A percentile compares a stretch with the other conserved stretches of the same genome.
phyloP scores from a whole-genome alignment of 2,113 vertebrate genomes.

The Hydrolagus affinis region DNA sequence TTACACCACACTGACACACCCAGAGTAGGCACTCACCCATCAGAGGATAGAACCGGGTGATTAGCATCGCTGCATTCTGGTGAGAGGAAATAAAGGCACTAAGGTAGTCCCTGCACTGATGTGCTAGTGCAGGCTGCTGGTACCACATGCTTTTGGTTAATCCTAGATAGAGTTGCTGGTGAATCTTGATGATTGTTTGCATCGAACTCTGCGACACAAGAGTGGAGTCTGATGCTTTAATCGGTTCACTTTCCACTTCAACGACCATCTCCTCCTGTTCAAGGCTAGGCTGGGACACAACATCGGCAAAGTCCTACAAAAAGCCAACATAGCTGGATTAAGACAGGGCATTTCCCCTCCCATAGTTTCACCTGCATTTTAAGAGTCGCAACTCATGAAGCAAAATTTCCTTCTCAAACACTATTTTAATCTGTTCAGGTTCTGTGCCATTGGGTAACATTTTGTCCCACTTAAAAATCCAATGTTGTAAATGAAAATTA shows the following conservation, averaged over 20 bases:
- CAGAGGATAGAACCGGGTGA: slow-evolving; percentile 75
- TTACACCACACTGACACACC: too few species aligned
- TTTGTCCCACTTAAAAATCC: too few species aligned
- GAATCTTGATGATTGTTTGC: slow-evolving; percentile 66
- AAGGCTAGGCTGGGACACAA: slow-evolving; percentile 61
- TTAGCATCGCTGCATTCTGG: slow-evolving; percentile 75
- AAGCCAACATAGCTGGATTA: not conserved
- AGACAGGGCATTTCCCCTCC: not conserved
- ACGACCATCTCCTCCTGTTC: slow-evolving; percentile 60
- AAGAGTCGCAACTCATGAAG: too few species aligned
- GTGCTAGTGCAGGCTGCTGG: slow-evolving; percentile 49
- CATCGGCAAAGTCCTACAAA: slow-evolving; percentile 83
- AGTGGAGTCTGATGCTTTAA: slow-evolving; percentile 38
- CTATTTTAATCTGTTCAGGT: not conserved
- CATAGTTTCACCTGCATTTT: not conserved
- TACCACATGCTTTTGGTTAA: slow-evolving; percentile 81
- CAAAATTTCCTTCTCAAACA: too few species aligned
- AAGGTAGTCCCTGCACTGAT: slow-evolving; percentile 65
- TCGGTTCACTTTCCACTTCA: slow-evolving; percentile 43
- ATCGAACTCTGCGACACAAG: slow-evolving; percentile 62
- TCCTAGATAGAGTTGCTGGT: slow-evolving; percentile 71
- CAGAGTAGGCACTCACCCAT: slow-evolving; percentile 59
- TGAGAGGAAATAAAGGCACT: slow-evolving; percentile 76
- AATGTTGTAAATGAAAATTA: not conserved
- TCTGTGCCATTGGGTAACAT: not conserved